Percentiles rank a stretch among this genome's conserved stretches.
Conservation (phyloP, 2,888 invertebrate genomes). For the Drosophila antonietae region DNA sequence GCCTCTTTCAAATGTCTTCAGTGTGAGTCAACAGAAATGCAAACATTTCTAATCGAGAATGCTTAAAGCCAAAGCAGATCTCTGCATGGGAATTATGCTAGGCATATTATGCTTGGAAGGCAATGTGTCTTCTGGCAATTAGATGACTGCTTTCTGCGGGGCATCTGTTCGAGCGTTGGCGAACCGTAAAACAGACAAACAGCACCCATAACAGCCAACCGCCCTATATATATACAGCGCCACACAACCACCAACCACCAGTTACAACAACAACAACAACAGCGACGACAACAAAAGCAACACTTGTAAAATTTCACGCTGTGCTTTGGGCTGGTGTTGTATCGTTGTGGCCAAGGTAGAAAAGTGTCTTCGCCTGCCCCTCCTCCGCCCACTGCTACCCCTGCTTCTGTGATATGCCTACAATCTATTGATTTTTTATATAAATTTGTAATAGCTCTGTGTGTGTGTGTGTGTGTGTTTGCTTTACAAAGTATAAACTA, state of each 20-base stretch:
- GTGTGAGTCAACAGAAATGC: not conserved
- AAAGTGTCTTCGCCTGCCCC: conserved; percentile 44
- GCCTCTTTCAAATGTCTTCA: not conserved
- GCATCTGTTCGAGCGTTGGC: conserved; percentile 70
- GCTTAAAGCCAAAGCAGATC: not conserved
- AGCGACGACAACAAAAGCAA: conserved; percentile 50
- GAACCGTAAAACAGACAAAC: conserved; percentile 68
- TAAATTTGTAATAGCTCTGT: conserved; percentile 25
- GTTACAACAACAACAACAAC: conserved; percentile 18
- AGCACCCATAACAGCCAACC: conserved; percentile 17
- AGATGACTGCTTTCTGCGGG: conserved; percentile 58
- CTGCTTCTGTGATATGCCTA: conserved; percentile 33
- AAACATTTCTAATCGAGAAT: not conserved
- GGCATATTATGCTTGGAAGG: conserved; percentile 7
- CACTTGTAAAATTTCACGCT: conserved; percentile 77
- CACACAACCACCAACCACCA: conserved; percentile 26
- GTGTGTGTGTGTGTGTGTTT: conserved; percentile 14
- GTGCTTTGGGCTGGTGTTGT: conserved; percentile 34
- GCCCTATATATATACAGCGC: conserved; percentile 25
- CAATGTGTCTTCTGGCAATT: conserved; percentile 68
- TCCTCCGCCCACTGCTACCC: not conserved
- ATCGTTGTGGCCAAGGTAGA: conserved; percentile 63
- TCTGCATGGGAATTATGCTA: not conserved
- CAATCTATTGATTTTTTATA: conserved; percentile 73
- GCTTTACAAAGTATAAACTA: conserved; percentile 35